Percentiles rank a stretch among this genome's conserved stretches.
These are phyloP conservation scores for Aplodontia rufa DNA, from an alignment of 2,113 vertebrate species.

Conservation along the genomic window DNA sequence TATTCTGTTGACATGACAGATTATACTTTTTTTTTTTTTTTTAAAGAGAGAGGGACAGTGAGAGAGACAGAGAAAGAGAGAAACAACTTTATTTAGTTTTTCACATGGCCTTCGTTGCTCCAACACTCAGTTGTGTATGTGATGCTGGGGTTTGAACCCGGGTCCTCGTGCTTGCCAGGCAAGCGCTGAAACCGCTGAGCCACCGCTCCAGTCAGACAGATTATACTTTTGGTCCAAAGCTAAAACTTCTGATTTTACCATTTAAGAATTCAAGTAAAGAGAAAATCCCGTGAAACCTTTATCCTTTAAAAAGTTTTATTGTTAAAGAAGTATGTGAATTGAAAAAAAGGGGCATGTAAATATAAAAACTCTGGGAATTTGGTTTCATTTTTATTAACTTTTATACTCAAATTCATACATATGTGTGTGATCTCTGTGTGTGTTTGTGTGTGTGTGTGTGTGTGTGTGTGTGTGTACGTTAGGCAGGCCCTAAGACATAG, in stretches of 20 bases:
- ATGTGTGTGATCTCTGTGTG: not conserved
- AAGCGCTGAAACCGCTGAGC: no score
- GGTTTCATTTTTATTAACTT: conserved; percentile 14
- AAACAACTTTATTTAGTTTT: no score
- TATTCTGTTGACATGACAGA: not conserved
- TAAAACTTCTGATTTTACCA: conserved; percentile 34
- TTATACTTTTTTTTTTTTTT: not conserved
- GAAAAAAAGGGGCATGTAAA: not conserved
- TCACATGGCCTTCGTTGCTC: no score
- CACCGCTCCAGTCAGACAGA: no score
- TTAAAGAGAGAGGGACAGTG: no score
- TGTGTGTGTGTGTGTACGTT: not conserved
- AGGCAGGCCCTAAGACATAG: not conserved
- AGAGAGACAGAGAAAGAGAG: no score
- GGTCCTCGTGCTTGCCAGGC: no score
- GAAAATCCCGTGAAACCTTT: not conserved
- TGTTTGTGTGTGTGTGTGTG: not conserved
- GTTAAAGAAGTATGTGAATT: not conserved
- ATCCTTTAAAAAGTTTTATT: not conserved
- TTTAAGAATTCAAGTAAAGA: not conserved
- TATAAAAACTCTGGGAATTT: conserved; percentile 37
- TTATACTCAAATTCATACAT: not conserved
- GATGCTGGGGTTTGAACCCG: no score
- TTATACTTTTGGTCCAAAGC: not conserved
- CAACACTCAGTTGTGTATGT: no score